Evolutionary conservation across 2,113 vertebrate species (phyloP).

Genomic region (Forbesichthys papilliferus): DNA sequence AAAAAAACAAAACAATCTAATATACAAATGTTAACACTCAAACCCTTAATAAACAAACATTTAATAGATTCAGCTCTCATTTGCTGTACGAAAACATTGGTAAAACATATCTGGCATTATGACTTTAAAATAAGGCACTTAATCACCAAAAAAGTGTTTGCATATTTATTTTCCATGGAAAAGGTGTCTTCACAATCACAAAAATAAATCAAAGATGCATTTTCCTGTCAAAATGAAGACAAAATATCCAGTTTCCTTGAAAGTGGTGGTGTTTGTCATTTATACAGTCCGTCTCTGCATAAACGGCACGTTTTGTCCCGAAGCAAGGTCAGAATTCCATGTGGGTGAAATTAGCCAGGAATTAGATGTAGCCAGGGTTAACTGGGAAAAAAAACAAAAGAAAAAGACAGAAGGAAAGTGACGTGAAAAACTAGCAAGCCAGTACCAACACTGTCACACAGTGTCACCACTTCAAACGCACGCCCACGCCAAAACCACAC

Average conservation of each 20-base stretch:
- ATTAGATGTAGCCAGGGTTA: slow-evolving; percentile 58
- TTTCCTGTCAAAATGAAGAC: slow-evolving; percentile 34
- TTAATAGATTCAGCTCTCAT: slow-evolving; percentile 29
- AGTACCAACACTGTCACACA: slow-evolving; percentile 5
- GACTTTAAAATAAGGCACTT: slow-evolving; percentile 4
- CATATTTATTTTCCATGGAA: not conserved
- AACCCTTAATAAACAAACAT: slow-evolving; percentile 25
- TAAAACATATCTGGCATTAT: slow-evolving; percentile 26
- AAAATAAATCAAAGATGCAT: not conserved
- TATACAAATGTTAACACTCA: slow-evolving; percentile 58
- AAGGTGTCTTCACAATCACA: slow-evolving; percentile 3
- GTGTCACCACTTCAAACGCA: slow-evolving; percentile 51
- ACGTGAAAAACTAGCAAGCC: slow-evolving; percentile 43
- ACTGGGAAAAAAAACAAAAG: slow-evolving; percentile 57
- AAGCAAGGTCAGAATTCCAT: slow-evolving; percentile 35
- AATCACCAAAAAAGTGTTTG: not conserved
- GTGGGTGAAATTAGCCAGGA: slow-evolving; percentile 26
- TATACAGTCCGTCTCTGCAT: slow-evolving; percentile 29
- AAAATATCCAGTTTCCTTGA: slow-evolving; percentile 38
- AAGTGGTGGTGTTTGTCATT: slow-evolving; percentile 19
- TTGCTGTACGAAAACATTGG: slow-evolving; percentile 10
- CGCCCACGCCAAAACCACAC: slow-evolving; percentile 56
- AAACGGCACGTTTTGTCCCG: slow-evolving; percentile 40
- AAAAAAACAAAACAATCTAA: slow-evolving; percentile 24
- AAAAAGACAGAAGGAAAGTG: slow-evolving; percentile 22